Conservation (phyloP, 2,888 invertebrate species). For the Eristalinus sepulchralis region DNA sequence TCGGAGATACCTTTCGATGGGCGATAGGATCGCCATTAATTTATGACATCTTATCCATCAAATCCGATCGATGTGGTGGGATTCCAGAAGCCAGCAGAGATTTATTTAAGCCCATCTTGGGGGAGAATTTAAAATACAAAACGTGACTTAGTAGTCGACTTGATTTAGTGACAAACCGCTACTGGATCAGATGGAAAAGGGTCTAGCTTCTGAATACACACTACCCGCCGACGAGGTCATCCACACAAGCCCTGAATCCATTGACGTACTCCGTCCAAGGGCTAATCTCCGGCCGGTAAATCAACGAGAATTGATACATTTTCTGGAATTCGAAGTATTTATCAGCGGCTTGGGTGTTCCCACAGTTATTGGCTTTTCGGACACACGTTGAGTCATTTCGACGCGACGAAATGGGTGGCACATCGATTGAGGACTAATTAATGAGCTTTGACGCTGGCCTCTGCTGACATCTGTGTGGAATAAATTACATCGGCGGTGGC, state of each 20-base stretch:
- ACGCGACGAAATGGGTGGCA: neutral
- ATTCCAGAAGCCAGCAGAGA: conserved; percentile 56
- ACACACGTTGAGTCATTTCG: conserved; percentile 46
- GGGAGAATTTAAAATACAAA: conserved; percentile 31
- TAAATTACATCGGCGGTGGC: conserved; percentile 16
- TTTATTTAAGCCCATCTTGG: conserved; percentile 43
- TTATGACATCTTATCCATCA: conserved; percentile 67
- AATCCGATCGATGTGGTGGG: conserved; percentile 28
- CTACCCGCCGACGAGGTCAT: neutral
- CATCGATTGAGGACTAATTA: conserved; percentile 42
- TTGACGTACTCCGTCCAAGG: conserved; percentile 17
- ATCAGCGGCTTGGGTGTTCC: conserved; percentile 56
- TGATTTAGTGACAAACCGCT: neutral
- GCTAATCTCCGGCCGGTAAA: conserved; percentile 36
- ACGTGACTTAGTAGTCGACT: conserved; percentile 38
- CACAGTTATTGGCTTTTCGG: neutral
- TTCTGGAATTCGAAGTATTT: conserved; percentile 55
- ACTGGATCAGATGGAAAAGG: conserved; percentile 21
- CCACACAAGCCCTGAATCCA: neutral
- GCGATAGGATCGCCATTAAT: conserved; percentile 60
- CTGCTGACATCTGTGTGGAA: conserved; percentile 2
- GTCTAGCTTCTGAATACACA: conserved; percentile 1
- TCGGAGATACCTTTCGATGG: conserved; percentile 20
- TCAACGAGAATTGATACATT: conserved; percentile 67
- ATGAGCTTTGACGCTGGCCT: conserved; percentile 46